A percentile compares a stretch with the other conserved stretches of the same genome.
Evolutionary conservation across 2,888 invertebrate species (phyloP).

Genomic region (Koerneria pararmatus): DNA sequence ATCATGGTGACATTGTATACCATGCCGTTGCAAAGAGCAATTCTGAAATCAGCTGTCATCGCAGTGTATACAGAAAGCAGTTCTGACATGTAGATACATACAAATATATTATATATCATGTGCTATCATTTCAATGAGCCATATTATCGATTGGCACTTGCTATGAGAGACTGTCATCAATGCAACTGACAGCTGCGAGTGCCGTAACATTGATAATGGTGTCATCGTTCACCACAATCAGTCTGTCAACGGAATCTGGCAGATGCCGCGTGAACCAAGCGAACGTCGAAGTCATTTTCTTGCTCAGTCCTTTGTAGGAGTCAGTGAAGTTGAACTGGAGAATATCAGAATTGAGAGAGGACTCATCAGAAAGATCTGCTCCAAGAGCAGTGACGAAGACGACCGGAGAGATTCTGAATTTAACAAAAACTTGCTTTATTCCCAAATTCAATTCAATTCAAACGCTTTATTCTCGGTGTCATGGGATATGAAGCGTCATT

Average conservation of each 20-base stretch:
- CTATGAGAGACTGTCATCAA: background rate
- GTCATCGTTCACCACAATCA: slow-evolving; percentile 52
- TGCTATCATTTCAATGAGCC: no score
- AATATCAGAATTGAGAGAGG: slow-evolving; percentile 41
- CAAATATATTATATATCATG: no score
- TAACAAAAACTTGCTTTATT: slow-evolving; percentile 4
- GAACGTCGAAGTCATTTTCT: slow-evolving; percentile 58
- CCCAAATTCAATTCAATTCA: no score
- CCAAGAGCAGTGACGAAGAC: slow-evolving; percentile 21
- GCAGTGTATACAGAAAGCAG: no score
- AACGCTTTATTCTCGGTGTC: no score
- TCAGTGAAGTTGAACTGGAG: slow-evolving; percentile 56
- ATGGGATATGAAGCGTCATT: no score
- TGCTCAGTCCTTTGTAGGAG: slow-evolving; percentile 48
- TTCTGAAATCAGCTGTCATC: no score
- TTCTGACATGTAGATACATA: no score
- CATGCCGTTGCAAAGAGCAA: no score
- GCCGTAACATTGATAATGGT: slow-evolving; percentile 56
- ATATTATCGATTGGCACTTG: background rate
- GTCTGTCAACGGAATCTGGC: slow-evolving; percentile 36
- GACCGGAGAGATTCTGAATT: slow-evolving; percentile 16
- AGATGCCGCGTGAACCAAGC: slow-evolving; percentile 45
- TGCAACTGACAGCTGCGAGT: slow-evolving; percentile 33
- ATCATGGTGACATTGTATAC: no score
- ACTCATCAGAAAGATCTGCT: slow-evolving; percentile 28